Evolutionary conservation across 2,888 invertebrate genomes (phyloP).

Genomic region (Drosophila tanythrix): DNA sequence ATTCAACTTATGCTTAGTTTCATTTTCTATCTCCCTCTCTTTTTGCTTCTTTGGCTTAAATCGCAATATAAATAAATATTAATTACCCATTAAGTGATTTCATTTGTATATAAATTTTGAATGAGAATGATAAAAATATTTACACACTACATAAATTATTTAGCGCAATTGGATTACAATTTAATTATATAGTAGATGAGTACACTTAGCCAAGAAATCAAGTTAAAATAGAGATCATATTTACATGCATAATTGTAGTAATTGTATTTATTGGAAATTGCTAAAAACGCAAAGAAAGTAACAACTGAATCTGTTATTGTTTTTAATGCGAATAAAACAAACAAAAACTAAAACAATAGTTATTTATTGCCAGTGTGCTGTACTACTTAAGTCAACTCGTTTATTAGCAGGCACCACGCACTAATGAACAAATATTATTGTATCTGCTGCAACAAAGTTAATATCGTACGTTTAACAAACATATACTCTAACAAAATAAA

Average conservation of each 20-base stretch:
- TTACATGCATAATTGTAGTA: slow-evolving; percentile 38
- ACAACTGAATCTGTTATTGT: slow-evolving; percentile 45
- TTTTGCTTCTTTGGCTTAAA: slow-evolving; percentile 37
- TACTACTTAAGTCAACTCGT: slow-evolving; percentile 35
- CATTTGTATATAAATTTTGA: slow-evolving; percentile 69
- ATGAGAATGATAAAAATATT: slow-evolving; percentile 33
- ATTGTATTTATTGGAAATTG: slow-evolving; percentile 49
- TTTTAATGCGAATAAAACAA: slow-evolving; percentile 11
- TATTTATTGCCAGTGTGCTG: slow-evolving; percentile 31
- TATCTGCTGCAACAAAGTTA: slow-evolving; percentile 44
- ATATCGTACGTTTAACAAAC: slow-evolving; percentile 38
- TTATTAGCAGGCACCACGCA: slow-evolving; percentile 22
- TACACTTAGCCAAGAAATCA: slow-evolving; percentile 58
- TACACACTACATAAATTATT: slow-evolving; percentile 68
- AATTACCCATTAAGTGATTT: slow-evolving; percentile 58
- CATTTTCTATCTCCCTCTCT: slow-evolving; percentile 2
- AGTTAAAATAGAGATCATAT: slow-evolving; percentile 37
- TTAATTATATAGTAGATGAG: slow-evolving; percentile 49
- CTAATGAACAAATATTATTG: slow-evolving; percentile 40
- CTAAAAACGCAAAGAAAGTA: slow-evolving; percentile 28
- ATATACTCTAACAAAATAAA: slow-evolving; percentile 44
- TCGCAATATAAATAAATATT: slow-evolving; percentile 53
- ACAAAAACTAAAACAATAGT: slow-evolving; percentile 11
- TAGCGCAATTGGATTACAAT: slow-evolving; percentile 72
- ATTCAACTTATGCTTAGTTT: slow-evolving; percentile 52